A percentile compares a stretch with the other conserved stretches of the same genome.
phyloP scores from a whole-genome alignment of 2,888 invertebrate genomes.

The Calliphora vomitoria region DNA sequence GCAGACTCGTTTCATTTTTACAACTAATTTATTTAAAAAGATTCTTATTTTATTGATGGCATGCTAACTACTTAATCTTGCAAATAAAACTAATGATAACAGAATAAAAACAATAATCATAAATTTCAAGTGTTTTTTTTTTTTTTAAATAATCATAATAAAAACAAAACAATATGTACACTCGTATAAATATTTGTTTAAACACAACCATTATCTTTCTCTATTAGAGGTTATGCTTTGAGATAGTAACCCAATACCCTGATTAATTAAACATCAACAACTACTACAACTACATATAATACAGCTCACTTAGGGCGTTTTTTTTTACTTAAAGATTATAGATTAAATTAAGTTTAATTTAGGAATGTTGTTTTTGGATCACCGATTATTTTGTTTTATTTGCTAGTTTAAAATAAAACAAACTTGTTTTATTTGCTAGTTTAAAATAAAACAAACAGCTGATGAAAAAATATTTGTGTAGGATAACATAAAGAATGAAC shows the following conservation, averaged over 20 bases:
- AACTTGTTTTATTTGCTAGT: no score
- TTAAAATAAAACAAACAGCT: no score
- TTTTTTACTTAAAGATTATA: no score
- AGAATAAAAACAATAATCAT: conserved; percentile 38
- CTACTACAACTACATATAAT: not conserved
- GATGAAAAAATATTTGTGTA: no score
- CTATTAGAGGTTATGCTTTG: conserved; percentile 41
- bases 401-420: no score
- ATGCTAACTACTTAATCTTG: conserved; percentile 49
- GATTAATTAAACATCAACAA: conserved; percentile 19
- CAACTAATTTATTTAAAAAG: conserved; percentile 54
- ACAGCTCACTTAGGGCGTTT: no score
- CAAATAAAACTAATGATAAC: conserved; percentile 59
- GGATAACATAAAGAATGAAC: no score
- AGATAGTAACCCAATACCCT: not conserved
- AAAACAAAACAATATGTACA: not conserved
- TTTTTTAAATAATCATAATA: not conserved
- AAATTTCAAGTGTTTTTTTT: not conserved
- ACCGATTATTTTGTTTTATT: no score
- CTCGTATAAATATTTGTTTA: not conserved
- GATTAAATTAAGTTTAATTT: no score
- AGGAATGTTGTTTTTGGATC: no score
- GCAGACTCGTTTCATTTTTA: conserved; percentile 82
- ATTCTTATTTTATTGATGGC: conserved; percentile 18
- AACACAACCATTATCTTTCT: conserved; percentile 19